Conservation (phyloP, 1,140 invertebrate genomes). For the Hypsibius dujardini region DNA sequence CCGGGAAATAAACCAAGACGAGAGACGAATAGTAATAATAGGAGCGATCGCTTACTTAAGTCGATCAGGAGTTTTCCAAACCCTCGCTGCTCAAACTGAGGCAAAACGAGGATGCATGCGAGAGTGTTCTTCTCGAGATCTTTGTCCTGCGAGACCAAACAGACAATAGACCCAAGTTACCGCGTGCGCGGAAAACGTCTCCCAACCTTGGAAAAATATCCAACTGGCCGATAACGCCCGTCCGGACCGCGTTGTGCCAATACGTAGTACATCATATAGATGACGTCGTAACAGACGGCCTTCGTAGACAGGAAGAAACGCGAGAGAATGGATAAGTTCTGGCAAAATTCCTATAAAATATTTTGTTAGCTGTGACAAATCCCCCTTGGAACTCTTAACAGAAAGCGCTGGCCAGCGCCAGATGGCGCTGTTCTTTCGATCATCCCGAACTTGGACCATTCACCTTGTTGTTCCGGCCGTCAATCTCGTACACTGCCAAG, state of each 20-base stretch:
- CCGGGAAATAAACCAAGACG: too few relatives aligned
- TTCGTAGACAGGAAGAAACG: slow-evolving; percentile 10
- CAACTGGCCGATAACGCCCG: slow-evolving; percentile 4
- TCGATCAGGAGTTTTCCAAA: slow-evolving; percentile 11
- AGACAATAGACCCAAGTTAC: neutral
- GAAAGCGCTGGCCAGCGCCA: too few relatives aligned
- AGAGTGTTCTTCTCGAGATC: slow-evolving; percentile 14
- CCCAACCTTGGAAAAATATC: slow-evolving; percentile 4
- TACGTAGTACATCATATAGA: slow-evolving; percentile 16
- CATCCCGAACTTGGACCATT: neutral
- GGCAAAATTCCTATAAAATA: slow-evolving; percentile 8
- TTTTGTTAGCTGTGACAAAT: neutral
- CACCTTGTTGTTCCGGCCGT: neutral
- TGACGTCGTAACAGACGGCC: slow-evolving; percentile 9
- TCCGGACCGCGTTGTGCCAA: neutral
- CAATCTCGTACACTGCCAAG: neutral
- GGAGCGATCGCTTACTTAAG: neutral
- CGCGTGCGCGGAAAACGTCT: neutral
- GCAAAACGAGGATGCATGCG: neutral
- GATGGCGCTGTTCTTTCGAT: neutral
- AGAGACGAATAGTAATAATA: too few relatives aligned
- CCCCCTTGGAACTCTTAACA: too few relatives aligned
- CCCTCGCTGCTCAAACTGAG: neutral
- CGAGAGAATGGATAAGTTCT: slow-evolving; percentile 1
- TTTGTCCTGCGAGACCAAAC: slow-evolving; percentile 10